Evolutionary conservation across 2,797 vertebrate genomes (phyloP).

Genomic region (Triplophysa yarkandensis): DNA sequence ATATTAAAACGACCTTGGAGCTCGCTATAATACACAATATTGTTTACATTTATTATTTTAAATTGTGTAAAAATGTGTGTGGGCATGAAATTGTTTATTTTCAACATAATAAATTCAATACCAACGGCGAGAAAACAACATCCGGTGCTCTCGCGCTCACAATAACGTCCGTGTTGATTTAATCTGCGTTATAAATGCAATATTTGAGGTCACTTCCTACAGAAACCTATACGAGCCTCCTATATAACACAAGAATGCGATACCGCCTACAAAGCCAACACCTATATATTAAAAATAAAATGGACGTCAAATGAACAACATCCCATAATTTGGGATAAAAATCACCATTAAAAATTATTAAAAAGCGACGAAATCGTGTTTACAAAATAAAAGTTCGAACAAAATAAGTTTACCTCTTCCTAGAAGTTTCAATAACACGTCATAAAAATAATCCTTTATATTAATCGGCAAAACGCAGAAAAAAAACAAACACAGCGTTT

Average conservation of each 20-base stretch:
- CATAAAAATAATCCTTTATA: slow-evolving; percentile 46
- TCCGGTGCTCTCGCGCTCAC: slow-evolving; percentile 17
- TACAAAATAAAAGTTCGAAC: slow-evolving; percentile 35
- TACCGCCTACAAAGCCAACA: slow-evolving; percentile 1
- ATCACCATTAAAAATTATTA: neutral
- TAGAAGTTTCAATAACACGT: slow-evolving; percentile 62
- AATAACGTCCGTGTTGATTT: slow-evolving; percentile 20
- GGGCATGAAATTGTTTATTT: neutral
- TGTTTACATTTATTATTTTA: slow-evolving; percentile 18
- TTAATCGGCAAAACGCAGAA: too few species aligned
- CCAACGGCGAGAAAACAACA: neutral
- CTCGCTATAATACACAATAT: neutral
- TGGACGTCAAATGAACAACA: neutral
- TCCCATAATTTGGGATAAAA: neutral
- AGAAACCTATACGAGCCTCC: slow-evolving; percentile 31
- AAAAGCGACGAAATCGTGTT: neutral
- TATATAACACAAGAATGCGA: slow-evolving; percentile 2
- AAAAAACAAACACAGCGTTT: too few species aligned
- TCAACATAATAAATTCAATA: neutral
- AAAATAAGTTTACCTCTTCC: slow-evolving; percentile 55
- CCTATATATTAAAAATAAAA: neutral
- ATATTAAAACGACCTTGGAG: slow-evolving; percentile 65
- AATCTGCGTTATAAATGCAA: slow-evolving; percentile 4
- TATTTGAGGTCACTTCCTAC: slow-evolving; percentile 26
- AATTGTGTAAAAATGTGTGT: neutral